Base-by-base conservation (phyloP, 2,113 vertebrate species). In the Varanus salvator region DNA sequence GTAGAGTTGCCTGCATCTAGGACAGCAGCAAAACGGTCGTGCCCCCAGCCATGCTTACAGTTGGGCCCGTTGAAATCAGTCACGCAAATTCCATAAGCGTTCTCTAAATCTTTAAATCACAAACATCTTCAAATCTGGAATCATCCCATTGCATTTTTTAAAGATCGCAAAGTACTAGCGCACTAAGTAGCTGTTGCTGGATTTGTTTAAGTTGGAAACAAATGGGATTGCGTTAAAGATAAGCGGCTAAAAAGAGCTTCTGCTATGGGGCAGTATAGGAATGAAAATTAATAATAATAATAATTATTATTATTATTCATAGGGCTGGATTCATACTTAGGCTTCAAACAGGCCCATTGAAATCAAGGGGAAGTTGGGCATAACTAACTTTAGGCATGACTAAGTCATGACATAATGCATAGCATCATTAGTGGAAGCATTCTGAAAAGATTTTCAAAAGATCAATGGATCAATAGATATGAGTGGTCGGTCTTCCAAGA, bases 161-260 rank as follows among this genome's bases (percentile, higher is more conserved):
- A 94, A 74, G 92, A 93, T 94, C 25, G 93, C 93, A 93, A 92
- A 93, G 93, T 88, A 82, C 90, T 38, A 25, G 60, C 7, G 21
- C n/a, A 3, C 21, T 48, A 69, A 84, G 34, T 17, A 48, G 25
- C n/a, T 66, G 21, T 83, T 66, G 81, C 11, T 9, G 38, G 38
- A 44, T 44, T 3, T 3, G n/a, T 94, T 95, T 94, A 93, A 91
- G 95, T 95, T 94, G 90, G 86, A 5, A 92, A 93, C 92, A 93
- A 44, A 44, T 44, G 38, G 38, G 38, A 44, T 44, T 44, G 38
- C 3, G 38, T 44, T 44, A 44, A 44, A 44, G 38, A 44, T 44
- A 44, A 44, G 38, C 38, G 3, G 38, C 38, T 44, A 44, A 44
- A 44, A 44, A 44, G 38, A 44, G 38, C 38, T 44, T 44, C 38